Base-by-base conservation (phyloP, 2,888 invertebrate species). In the Apocheima hispidaria region DNA sequence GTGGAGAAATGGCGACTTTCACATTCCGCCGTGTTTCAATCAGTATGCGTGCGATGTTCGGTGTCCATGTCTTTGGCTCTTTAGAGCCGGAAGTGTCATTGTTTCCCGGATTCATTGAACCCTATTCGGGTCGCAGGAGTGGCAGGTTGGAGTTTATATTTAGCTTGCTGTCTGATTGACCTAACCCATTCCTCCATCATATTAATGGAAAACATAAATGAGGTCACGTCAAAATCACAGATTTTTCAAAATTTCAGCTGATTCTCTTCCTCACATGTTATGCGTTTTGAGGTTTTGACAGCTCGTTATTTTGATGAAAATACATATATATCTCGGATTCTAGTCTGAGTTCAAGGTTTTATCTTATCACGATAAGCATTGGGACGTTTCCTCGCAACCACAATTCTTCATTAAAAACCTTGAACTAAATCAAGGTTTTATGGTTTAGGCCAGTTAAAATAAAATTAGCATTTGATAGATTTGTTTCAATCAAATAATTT, bases 91-190 rank as follows among this genome's bases (percentile, higher is more conserved):
- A 88, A 87, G 84, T 78, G 78, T 79, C 73, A 84, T 83, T 82
- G 84, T 88, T 87, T 86, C 83, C 87, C 83, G 83, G 86, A 87
- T 83, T 81, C 86, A 86, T 81, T 85, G 89, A 87, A 85, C 88
- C 78, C 74, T 87, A 83, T 87, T 75, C 83, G 70, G 87, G 87
- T 82, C 86, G 75, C 54, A 60, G 55, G 63, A 62, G 48, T 26
- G 57, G 40, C 16, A 14, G 12, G 28, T 36, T 7, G 41, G 16
- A 7, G 4, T 33, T 35, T 16, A n/a, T 48, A 56, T 41, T 18
- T 20, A 44, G 7, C 14, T 16, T 51, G 30, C 10, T 16, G 7
- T 58, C 16, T 38, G 30, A 30, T 46, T 46, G 2, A 28, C 23
- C 16, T 12, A 20, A 10, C 9, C 3, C 2, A 2, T 38, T 2